Conservation (phyloP, 2,888 invertebrate species). For the Aproaerema taeniolella region DNA sequence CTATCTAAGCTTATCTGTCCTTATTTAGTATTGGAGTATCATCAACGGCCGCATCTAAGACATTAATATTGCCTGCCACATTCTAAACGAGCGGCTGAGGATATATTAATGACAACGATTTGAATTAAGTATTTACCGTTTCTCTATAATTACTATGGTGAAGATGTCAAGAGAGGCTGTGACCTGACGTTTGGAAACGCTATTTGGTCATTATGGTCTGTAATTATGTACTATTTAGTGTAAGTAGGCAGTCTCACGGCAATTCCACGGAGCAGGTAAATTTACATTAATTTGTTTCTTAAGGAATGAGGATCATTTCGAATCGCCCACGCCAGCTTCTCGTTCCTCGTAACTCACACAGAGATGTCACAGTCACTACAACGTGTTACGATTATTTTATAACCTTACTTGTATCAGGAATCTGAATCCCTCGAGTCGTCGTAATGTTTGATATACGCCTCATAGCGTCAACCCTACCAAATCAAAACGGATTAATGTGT, state of each 20-base stretch:
- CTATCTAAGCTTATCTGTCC: constrained; percentile 2
- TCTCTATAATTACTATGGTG: constrained; percentile 21
- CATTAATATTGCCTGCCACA: constrained; percentile 12
- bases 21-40: constrained; percentile 12
- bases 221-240: constrained; percentile 19
- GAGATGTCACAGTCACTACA: constrained; percentile 34
- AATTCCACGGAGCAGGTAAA: constrained; percentile 21
- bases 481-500: constrained; percentile 67
- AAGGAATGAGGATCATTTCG: constrained; percentile 38
- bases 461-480: constrained; percentile 55
- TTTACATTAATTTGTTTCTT: constrained; percentile 37
- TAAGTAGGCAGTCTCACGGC: constrained; percentile 16
- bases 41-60: constrained; percentile 11
- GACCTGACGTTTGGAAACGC: constrained; percentile 14
- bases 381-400: constrained; percentile 47
- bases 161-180: constrained; percentile 16
- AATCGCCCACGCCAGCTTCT: constrained; percentile 39
- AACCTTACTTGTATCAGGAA: constrained; percentile 44
- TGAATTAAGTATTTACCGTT: constrained; percentile 22
- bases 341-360: constrained; percentile 35
- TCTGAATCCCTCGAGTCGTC: constrained; percentile 43
- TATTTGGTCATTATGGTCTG: constrained; percentile 16
- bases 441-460: constrained; percentile 49
- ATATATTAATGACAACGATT: constrained; percentile 21
- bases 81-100: constrained; percentile 15